Evolutionary conservation across 2,113 vertebrate species (phyloP).

Genomic region (Amblyornis subalaris): DNA sequence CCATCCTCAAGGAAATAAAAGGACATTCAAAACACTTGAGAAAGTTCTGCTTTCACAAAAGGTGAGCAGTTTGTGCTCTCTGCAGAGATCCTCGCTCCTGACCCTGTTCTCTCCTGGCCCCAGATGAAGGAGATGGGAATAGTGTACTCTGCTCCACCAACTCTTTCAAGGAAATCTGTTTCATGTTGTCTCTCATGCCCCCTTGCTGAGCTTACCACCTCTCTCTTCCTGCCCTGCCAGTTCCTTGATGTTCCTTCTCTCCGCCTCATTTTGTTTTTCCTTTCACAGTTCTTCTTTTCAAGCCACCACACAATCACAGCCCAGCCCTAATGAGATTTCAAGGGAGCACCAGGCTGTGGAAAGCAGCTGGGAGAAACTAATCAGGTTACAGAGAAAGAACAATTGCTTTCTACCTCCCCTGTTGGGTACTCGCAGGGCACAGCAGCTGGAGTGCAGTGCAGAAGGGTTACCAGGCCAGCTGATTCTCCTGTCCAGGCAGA

Average conservation of each 20-base stretch:
- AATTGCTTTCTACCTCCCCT: background rate
- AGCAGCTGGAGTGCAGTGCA: background rate
- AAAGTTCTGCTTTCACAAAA: background rate
- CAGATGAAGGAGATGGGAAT: background rate
- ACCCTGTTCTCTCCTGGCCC: background rate
- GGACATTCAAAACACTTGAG: background rate
- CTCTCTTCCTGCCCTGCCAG: background rate
- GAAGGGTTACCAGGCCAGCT: background rate
- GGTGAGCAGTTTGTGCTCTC: background rate
- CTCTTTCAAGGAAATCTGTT: slow-evolving; percentile 15
- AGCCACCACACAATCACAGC: background rate
- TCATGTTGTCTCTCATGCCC: background rate
- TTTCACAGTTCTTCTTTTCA: background rate
- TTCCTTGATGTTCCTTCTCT: background rate
- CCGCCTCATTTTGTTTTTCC: background rate
- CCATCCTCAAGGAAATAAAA: background rate
- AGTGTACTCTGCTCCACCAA: background rate
- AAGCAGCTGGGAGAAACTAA: background rate
- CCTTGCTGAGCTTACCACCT: background rate
- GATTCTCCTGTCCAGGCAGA: background rate
- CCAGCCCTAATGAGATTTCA: background rate
- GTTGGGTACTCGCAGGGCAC: background rate
- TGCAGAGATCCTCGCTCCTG: background rate
- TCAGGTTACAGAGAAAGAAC: background rate
- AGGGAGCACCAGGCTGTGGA: background rate